These are phyloP conservation scores for Lepidocolaptes lacrymiger DNA, from an alignment of 2,797 vertebrate species.

Conservation along the genomic window DNA sequence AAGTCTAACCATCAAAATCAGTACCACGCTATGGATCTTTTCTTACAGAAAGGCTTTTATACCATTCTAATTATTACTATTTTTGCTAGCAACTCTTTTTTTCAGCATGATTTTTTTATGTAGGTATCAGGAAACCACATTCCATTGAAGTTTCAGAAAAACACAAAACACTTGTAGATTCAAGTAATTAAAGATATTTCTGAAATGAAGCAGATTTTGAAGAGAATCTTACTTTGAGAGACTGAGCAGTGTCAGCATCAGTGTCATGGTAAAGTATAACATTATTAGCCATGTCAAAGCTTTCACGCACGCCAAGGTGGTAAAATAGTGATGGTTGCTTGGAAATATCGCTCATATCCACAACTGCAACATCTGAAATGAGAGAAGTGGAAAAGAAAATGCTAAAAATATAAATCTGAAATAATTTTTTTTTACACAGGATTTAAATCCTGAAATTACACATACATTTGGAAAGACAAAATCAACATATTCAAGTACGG, in stretches of 20 bases:
- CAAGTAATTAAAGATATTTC: not conserved
- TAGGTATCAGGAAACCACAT: not conserved
- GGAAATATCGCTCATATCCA: constrained; percentile 95
- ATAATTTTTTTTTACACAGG: not conserved
- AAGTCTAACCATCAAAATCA: not conserved
- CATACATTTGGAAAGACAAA: not conserved
- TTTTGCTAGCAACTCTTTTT: not conserved
- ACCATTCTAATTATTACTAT: not conserved
- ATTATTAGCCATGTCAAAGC: constrained; percentile 95
- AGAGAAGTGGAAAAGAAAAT: not conserved
- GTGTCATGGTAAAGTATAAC: constrained; percentile 94
- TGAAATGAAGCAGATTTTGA: not conserved
- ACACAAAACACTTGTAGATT: not conserved
- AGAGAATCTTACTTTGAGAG: constrained; percentile 86
- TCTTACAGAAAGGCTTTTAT: not conserved
- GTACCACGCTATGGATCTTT: not conserved
- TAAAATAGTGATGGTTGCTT: constrained; percentile 93
- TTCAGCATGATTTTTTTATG: not conserved
- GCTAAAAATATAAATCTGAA: not conserved
- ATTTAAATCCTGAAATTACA: not conserved
- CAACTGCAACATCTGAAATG: constrained; percentile 90
- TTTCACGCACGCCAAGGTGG: constrained; percentile 94
- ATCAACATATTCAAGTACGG: not conserved
- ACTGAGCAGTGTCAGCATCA: constrained; percentile 88
- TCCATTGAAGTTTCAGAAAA: not conserved